These are phyloP conservation scores for Pachypeltis micranthus DNA, from an alignment of 1,140 invertebrate genomes.

Conservation along the genomic window DNA sequence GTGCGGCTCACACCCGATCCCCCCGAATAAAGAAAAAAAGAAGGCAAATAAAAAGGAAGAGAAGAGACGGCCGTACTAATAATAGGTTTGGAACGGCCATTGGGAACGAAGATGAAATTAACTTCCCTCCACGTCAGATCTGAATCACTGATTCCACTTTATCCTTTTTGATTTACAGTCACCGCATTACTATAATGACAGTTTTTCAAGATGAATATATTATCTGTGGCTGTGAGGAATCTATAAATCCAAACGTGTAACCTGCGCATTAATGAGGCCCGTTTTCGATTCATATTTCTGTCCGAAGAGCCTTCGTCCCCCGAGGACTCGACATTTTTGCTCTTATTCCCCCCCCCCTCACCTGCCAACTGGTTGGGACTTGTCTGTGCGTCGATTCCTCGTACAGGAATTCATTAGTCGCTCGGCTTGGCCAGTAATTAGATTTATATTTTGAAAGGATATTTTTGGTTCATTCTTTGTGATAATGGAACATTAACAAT, in stretches of 20 bases:
- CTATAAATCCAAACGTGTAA: conserved; percentile 9
- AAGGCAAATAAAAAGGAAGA: background rate
- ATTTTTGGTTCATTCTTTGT: no score
- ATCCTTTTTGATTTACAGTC: conserved; percentile 10
- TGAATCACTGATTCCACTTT: conserved; percentile 10
- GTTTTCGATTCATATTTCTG: conserved; percentile 5
- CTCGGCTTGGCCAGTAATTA: no score
- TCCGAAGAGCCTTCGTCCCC: background rate
- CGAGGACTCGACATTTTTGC: background rate
- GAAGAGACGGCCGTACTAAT: conserved; percentile 1
- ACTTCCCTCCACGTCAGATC: conserved; percentile 7
- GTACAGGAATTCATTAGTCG: no score
- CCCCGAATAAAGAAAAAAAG: conserved; percentile 4
- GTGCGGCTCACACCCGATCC: conserved; percentile 1
- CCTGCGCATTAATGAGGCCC: background rate
- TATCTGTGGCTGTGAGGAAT: conserved; percentile 1
- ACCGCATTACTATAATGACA: conserved; percentile 8
- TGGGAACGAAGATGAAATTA: conserved; percentile 12
- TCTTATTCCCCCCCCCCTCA: background rate
- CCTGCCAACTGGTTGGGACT: no score
- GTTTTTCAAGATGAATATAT: conserved; percentile 5
- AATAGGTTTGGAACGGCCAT: conserved; percentile 9
- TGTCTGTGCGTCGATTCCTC: no score
- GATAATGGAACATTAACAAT: no score
- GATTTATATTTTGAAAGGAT: no score